Conservation (phyloP, 2,797 vertebrate species). For the Acipenser ruthenus region DNA sequence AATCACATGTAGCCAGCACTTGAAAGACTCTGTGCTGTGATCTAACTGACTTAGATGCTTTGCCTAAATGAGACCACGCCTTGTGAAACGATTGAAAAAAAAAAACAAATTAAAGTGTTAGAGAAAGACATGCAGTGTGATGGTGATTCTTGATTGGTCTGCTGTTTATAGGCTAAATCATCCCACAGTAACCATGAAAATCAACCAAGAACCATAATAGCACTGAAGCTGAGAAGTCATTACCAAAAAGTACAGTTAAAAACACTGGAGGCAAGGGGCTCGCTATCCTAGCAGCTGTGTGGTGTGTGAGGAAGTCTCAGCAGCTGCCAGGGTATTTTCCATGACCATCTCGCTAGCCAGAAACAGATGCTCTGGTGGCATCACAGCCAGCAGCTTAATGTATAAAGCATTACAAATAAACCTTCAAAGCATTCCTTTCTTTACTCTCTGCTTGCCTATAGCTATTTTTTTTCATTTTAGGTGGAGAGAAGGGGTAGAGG, state of each 20-base stretch:
- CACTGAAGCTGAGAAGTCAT: constrained; percentile 14
- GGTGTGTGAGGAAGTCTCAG: constrained; percentile 30
- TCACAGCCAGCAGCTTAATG: constrained; percentile 38
- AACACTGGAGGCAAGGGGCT: background rate
- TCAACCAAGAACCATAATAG: constrained; percentile 22
- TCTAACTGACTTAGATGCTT: background rate
- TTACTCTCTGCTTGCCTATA: constrained; percentile 18
- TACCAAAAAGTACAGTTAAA: constrained; percentile 31
- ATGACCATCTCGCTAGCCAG: constrained; percentile 53
- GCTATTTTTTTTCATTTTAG: constrained; percentile 7
- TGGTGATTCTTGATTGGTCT: constrained; percentile 10
- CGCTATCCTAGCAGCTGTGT: constrained; percentile 16
- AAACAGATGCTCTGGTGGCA: constrained; percentile 66
- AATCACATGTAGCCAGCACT: background rate
- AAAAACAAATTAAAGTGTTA: background rate
- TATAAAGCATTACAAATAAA: constrained; percentile 42
- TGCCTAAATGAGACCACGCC: background rate
- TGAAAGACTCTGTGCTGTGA: background rate
- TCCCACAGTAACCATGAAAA: constrained; percentile 19
- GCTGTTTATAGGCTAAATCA: constrained; percentile 27
- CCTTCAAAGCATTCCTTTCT: constrained; percentile 43
- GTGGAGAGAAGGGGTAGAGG: background rate
- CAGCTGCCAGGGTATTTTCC: constrained; percentile 62
- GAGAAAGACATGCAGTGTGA: background rate
- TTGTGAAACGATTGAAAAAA: background rate